Evolutionary conservation across 1,140 invertebrate genomes (phyloP), one percentile per base, ranked within the genome.

Genomic region (Anthonomus grandis): DNA sequence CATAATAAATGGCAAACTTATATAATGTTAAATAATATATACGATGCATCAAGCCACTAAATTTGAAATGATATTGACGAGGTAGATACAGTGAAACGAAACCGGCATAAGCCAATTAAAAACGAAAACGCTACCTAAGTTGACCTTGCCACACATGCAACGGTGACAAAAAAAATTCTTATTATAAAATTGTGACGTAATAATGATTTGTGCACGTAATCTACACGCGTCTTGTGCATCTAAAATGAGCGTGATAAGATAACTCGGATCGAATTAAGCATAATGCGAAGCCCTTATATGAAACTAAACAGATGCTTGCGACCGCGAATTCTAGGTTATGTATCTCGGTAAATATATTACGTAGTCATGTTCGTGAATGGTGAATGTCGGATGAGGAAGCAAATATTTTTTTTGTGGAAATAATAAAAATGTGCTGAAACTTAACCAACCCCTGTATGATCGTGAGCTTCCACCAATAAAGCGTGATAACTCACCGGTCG

Each of bases 401-500:
- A 18, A 8, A 25, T 34, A 17, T 9, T 22, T 17, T 42, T 17
- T 42, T 5, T n/a, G 39, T 21, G n/a, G 18, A 42, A 42, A 42
- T 42, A 21, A 42, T 8, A 38, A 38, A 38, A 38, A 42, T 3
- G 18, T 17, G 17, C 17, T 44, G 41, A 18, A 21, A n/a, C n/a
- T n/a, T n/a, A n/a, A n/a, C 17, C 42, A 46, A 56, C 42, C 53
- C 53, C 42, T 19, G 18, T 39, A 6, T 10, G 9, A 6, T 31
- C 9, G 27, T 24, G 36, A 25, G 18, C 39, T 44, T 58, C 48
- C 56, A 58, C 45, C 55, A 58, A n/a, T n/a, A n/a, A 58, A 58
- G 49, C 47, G n/a, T n/a, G 56, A 50, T 19, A 44, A 59, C 57
- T 59, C 57, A 59, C 57, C 57, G 57, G 45, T 38, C 44, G 57